Base-by-base conservation (phyloP, 2,888 invertebrate species). In the Diaperis boleti region DNA sequence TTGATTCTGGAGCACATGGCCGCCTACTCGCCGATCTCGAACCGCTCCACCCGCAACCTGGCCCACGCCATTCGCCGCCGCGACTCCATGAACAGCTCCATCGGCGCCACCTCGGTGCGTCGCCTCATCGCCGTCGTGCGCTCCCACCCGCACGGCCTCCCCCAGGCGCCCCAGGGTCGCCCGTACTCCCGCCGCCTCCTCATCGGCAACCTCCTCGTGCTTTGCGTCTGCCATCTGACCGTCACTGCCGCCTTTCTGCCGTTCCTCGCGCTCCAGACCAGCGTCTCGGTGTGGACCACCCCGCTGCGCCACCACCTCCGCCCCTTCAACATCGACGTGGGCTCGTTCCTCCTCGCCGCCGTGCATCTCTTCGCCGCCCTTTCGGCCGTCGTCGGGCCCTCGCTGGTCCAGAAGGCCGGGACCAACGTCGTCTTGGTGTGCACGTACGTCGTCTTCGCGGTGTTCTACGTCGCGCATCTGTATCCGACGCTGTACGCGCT, bases 61-160 rank as follows among this genome's bases (percentile, higher is more conserved):
- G 66, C 63, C 11, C 68, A 61, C 63, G 69, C 76, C 13, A 79
- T 81, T 6, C 83, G 87, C 2, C 83, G 90, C 1, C 83, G 89
- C 10, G 91, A 91, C 72, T 91, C 91, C 0, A 85, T 88, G 54
- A 87, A 88, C 17, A 90, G 90, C 45, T 90, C 90, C 0, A 88
- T 91, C 20, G 91, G 91, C 1, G 90, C 91, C 0, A 90, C 90
- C 0, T 92, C 92, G 0, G 92, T 92, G 6, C 85, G 92, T 2
- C 85, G 91, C 0, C 83, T 93, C 8, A 86, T 92, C 52, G 88
- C 90, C 0, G 83, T 82, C 10, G 87, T 84, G 52, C 82, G 85
- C 29, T 47, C 61, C 20, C 52, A 41, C 52, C n/a, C 54, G n/a
- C 59, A 52, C 14, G 26, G 45, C 45, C 26, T 13, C 29, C 35